A percentile compares a stretch with the other conserved stretches of the same genome.
Evolutionary conservation across 2,888 invertebrate genomes (phyloP).

Genomic region (Melanophora roralis): DNA sequence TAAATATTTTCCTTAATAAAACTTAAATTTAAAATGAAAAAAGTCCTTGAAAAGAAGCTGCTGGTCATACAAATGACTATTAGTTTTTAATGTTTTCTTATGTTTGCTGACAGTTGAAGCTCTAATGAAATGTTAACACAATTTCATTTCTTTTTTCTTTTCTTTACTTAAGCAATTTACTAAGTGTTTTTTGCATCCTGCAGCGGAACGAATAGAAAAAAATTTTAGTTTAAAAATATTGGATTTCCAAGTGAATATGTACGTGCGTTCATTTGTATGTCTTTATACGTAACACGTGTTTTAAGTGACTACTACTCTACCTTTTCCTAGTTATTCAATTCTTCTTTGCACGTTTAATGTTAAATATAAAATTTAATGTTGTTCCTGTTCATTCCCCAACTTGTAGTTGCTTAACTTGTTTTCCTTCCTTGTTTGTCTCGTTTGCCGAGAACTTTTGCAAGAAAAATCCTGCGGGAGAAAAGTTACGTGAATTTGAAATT

Average conservation of each 20-base stretch:
- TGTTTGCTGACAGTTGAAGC: slow-evolving; percentile 35
- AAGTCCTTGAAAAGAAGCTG: neutral
- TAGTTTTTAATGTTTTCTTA: slow-evolving; percentile 32
- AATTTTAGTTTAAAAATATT: neutral
- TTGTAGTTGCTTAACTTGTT: neutral
- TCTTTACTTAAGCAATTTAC: slow-evolving; percentile 31
- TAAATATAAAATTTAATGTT: slow-evolving; percentile 51
- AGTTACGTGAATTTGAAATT: slow-evolving; percentile 38
- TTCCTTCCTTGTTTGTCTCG: slow-evolving; percentile 1
- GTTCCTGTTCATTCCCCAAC: slow-evolving; percentile 13
- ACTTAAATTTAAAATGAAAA: neutral
- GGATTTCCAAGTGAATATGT: neutral
- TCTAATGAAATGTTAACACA: slow-evolving; percentile 61
- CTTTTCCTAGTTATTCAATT: neutral
- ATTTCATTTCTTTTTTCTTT: slow-evolving; percentile 38
- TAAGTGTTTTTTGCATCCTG: slow-evolving; percentile 26
- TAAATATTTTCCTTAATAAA: neutral
- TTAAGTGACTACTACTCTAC: neutral
- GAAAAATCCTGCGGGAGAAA: slow-evolving; percentile 28
- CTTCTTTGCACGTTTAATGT: slow-evolving; percentile 42
- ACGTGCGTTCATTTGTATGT: neutral
- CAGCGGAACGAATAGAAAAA: neutral
- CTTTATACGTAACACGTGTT: slow-evolving; percentile 3
- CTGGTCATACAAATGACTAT: slow-evolving; percentile 42
- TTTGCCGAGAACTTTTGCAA: neutral